Conservation (phyloP, 92 coral and sea anemone genomes). For the Phymanthus crucifer region DNA sequence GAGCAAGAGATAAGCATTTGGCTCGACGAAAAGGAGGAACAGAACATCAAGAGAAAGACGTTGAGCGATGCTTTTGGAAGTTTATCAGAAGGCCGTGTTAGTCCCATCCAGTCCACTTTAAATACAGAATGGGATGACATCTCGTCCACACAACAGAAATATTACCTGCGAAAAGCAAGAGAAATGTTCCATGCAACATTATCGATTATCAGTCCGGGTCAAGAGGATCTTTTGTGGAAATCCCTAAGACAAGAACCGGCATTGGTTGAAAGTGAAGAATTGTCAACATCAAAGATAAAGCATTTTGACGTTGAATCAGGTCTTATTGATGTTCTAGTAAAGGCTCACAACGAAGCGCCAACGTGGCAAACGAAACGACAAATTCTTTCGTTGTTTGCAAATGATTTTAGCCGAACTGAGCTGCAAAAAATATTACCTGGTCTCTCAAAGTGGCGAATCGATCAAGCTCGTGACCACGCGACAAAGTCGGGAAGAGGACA, state of each 20-base stretch:
- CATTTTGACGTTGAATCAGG: conserved; percentile 33
- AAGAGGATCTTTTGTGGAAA: conserved; percentile 46
- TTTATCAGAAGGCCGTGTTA: conserved; percentile 38
- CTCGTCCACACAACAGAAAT: conserved; percentile 48
- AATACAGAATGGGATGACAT: conserved; percentile 57
- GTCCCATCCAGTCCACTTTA: conserved; percentile 46
- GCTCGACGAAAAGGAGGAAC: conserved; percentile 49
- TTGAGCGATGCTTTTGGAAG: conserved; percentile 36
- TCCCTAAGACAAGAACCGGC: conserved; percentile 29
- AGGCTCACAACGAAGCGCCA: conserved; percentile 52
- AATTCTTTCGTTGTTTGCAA: conserved; percentile 53
- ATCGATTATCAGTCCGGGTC: conserved; percentile 41
- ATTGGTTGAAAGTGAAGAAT: conserved; percentile 1
- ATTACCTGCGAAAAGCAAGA: conserved; percentile 50
- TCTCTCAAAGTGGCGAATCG: conserved; percentile 60
- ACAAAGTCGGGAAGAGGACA: conserved; percentile 32
- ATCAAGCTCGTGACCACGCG: conserved; percentile 58
- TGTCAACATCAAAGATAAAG: conserved; percentile 28
- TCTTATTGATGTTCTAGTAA: conserved; percentile 50
- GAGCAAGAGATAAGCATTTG: conserved; percentile 55
- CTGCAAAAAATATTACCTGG: conserved; percentile 42
- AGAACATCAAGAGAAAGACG: conserved; percentile 36
- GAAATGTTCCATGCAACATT: conserved; percentile 45
- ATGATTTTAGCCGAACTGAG: conserved; percentile 54
- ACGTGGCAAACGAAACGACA: conserved; percentile 65